Base-by-base conservation (phyloP, 2,888 invertebrate genomes). In the Chalcis sispes region DNA sequence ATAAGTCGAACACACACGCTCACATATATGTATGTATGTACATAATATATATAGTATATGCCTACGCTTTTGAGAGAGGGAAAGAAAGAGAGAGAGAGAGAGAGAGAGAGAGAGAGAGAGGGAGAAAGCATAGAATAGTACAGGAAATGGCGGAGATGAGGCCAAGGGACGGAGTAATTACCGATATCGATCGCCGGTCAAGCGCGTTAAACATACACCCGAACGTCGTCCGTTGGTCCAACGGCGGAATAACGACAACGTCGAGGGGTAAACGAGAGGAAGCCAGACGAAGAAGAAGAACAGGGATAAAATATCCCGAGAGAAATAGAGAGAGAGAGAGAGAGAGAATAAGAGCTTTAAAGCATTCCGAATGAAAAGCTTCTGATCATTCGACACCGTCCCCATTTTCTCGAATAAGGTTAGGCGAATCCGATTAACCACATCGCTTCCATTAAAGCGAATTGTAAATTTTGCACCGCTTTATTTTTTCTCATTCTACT, bases 401-500 rank as follows among this genome's bases (percentile, higher is more conserved):
- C n/a, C 59, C 50, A 61, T 61, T 70, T 61, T 70, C 42, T 25
- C 2, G 13, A 70, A 70, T 70, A 59, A 27, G 52, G 50, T 70
- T 70, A 58, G 20, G 25, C 50, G 61, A 70, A 70, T 70, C 59
- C 59, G 70, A 70, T 70, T 70, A 70, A 50, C 59, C 61, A 32
- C 61, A 70, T 70, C 61, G 36, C 52, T 20, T 71, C 70, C 42
- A 71, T 52, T 71, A 61, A 61, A 71, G 61, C 52, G 42, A 59
- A 61, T 69, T 59, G 48, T 58, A 46, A 48, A 69, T 59, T 70
- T 48, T 48, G 27, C 54, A 15, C 8, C 42, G 52, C 20, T 20
- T 29, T 27, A 32, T 58, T 7, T 1, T 10, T 46, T 1, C 2
- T 36, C 10, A 1, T 29, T 18, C 13, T 8, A 36, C 40, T 50